Evolutionary conservation across 2,113 vertebrate species (phyloP).

Genomic region (Machaerirhynchus nigripectus): DNA sequence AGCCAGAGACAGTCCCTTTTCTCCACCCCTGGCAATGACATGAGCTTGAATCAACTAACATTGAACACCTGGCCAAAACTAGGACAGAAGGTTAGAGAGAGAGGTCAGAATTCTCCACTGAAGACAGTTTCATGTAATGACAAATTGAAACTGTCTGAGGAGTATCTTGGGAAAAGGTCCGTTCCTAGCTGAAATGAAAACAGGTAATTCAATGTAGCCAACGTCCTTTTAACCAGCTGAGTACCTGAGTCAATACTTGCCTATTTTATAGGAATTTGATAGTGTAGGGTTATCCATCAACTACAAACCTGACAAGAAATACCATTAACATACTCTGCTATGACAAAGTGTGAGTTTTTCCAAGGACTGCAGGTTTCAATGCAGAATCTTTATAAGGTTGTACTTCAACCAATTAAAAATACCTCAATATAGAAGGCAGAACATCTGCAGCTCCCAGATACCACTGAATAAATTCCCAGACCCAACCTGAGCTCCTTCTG

Average conservation of each 20-base stretch:
- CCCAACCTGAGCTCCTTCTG: not conserved
- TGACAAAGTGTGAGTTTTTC: not conserved
- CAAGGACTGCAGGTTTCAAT: not conserved
- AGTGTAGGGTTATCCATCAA: not conserved
- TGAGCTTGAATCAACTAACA: not conserved
- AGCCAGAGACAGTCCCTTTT: not conserved
- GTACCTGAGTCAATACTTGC: not conserved
- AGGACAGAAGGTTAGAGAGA: not conserved
- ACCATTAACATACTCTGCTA: not conserved
- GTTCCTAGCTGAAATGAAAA: not conserved
- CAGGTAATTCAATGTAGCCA: not conserved
- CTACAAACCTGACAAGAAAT: not conserved
- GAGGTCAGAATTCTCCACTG: not conserved
- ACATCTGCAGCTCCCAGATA: not conserved
- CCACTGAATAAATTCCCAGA: not conserved
- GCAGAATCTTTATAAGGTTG: not conserved
- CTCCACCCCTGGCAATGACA: not conserved
- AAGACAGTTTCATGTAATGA: not conserved
- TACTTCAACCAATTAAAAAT: not conserved
- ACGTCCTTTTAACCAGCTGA: not conserved
- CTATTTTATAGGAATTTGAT: not conserved
- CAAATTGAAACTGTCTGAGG: not conserved
- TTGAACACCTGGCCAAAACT: not conserved
- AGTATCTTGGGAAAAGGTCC: not conserved
- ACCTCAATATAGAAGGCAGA: not conserved